Conservation (phyloP, 2,113 vertebrate species). For the Choloepus hoffmanni region DNA sequence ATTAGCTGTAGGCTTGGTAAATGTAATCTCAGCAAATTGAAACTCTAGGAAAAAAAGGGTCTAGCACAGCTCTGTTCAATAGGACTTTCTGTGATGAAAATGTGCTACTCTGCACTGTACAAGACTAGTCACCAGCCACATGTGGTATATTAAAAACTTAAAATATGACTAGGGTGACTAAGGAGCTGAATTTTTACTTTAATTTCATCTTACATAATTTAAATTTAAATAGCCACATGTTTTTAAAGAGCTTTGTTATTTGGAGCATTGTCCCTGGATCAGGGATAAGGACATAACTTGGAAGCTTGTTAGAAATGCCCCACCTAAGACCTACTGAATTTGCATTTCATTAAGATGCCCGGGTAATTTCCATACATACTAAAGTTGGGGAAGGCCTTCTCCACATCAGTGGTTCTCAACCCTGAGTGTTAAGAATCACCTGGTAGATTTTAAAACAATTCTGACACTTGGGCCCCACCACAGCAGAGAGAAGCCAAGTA, state of each 20-base stretch:
- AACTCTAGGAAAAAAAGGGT: constrained; percentile 28
- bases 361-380: neutral
- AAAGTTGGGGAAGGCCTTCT: neutral
- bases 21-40: constrained; percentile 1
- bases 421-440: neutral
- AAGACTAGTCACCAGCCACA: neutral
- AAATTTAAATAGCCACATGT: neutral
- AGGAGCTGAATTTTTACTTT: neutral
- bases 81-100: neutral
- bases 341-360: neutral
- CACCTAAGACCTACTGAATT: neutral
- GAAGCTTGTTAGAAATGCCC: neutral
- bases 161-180: neutral
- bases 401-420: neutral
- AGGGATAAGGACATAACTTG: neutral
- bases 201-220: neutral
- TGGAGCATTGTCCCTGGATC: neutral
- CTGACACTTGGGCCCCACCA: neutral
- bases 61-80: neutral
- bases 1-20: neutral
- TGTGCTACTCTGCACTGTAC: neutral
- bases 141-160: neutral
- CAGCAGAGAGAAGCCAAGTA: neutral
- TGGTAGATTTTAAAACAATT: constrained; percentile 16
- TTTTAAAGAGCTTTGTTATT: neutral